Evolutionary conservation across 2,113 vertebrate species (phyloP), one percentile per base, ranked within the genome.

Genomic region (Danionella cerebrum): DNA sequence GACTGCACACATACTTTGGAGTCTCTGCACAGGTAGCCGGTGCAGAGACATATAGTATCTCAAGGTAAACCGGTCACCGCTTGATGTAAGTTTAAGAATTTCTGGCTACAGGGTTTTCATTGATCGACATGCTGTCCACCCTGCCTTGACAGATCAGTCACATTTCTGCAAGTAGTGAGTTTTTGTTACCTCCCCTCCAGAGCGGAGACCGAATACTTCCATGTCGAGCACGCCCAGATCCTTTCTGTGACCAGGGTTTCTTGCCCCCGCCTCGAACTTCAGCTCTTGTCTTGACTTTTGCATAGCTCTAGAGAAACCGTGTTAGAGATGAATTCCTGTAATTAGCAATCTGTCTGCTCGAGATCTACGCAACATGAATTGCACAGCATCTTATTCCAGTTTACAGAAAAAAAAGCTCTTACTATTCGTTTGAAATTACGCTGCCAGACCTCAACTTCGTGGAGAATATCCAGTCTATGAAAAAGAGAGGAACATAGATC

Each of bases 171-270:
- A n/a, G n/a, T n/a, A 1, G 39, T n/a, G n/a, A 13, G 39, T 21
- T 6, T 62, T 8, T 48, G 45, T 66, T 44, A 93, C 94, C 93
- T 81, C 93, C 93, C 55, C 80, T 87, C 94, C 94, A 97, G 1
- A 94, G 0, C 0, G 92, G 93, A 0, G 94, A 93, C 1, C 93
- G 85, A 79, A 94, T 94, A 82, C 93, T 96, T 59, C 92, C 88
- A 0, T 93, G 91, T 0, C 94, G 89, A 6, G 94, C 88, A 0
- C 88, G 79, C 0, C 93, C 92, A 0, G 78, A 78, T 42, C 91
- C 92, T 44, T 97, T 97, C 83, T 96, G 94, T 0, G 3, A 47
- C 92, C 93, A 93, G 0, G 93, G 93, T 38, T 96, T 97, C 69
- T 51, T 83, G 44, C 94, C 93, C 4, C 94, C 92, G 0, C 93